A percentile compares a stretch with the other conserved stretches of the same genome.
These are phyloP conservation scores for Thomomys bottae DNA, from an alignment of 2,113 vertebrate genomes.

Conservation along the genomic window DNA sequence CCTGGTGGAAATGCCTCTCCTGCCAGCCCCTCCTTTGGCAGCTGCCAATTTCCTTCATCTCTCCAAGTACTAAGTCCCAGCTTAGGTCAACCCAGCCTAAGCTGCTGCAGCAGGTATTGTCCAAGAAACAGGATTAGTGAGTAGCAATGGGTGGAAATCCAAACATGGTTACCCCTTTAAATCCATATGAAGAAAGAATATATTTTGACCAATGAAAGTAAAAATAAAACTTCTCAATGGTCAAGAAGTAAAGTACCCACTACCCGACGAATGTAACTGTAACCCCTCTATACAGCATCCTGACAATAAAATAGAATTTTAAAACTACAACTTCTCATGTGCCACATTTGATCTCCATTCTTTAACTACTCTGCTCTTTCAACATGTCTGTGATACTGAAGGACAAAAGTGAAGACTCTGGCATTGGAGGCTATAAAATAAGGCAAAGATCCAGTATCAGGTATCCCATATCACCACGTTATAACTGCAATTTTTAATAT, in stretches of 20 bases:
- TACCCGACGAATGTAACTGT: too few relatives aligned
- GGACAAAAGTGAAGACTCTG: neutral
- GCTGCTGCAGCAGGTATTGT: neutral
- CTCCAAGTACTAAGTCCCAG: neutral
- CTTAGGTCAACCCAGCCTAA: neutral
- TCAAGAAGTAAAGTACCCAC: too few relatives aligned
- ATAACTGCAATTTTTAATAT: neutral
- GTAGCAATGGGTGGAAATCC: neutral
- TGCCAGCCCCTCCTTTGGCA: neutral
- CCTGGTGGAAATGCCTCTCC: conserved; percentile 48
- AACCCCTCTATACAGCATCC: too few relatives aligned
- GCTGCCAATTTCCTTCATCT: neutral
- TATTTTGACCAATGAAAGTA: neutral
- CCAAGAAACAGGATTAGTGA: neutral
- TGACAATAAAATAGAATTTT: too few relatives aligned
- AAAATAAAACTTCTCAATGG: neutral
- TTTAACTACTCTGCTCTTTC: neutral
- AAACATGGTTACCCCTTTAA: neutral
- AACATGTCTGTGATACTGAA: neutral
- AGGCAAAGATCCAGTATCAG: neutral
- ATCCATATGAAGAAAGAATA: neutral
- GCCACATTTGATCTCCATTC: neutral
- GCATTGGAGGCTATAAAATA: neutral
- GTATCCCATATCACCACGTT: neutral
- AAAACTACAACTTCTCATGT: neutral